Base-by-base conservation (phyloP, 2,888 invertebrate species). In the Phaonia tiefii region DNA sequence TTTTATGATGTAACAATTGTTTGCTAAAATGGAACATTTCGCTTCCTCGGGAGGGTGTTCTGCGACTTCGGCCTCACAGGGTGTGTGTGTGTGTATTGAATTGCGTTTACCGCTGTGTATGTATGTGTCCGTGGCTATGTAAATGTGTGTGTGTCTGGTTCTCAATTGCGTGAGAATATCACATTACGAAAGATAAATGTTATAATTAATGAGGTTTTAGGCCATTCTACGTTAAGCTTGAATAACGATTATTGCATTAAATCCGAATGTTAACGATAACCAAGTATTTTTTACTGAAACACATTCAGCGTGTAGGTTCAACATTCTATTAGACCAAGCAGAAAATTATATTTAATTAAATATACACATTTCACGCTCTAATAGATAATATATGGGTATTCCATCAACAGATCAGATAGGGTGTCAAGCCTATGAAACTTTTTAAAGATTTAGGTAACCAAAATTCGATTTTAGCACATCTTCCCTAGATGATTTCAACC, bases 151-250 rank as follows among this genome's bases (percentile, higher is more conserved):
- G 46, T 63, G 56, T 51, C 37, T 26, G 70, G 31, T 46, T 22
- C 39, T 49, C 20, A 60, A 75, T 75, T 69, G 75, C 75, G 75
- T 75, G 75, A 75, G 51, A 70, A 70, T 75, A 75, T 69, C 75
- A 49, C 75, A 75, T 75, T 75, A 75, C 63, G 31, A 54, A 54
- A 44, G 54, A 75, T 51, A 54, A 63, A 75, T 70, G 60, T 51
- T 54, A 63, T 70, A 70, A 75, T 70, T 63, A 70, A 70, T 75
- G 75, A 44, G 63, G 51, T 51, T 74, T 67, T 51, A 42, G 69
- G 69, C 49, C 49, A 49, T 60, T 69, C 49, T 69, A 17, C 67
- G 67, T 69, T 69, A 39, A 60, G 58, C 74, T 58, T 58, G 56
- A 70, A 54, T 63, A 70, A 75, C 51, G 60, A 54, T 60, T 63